These are phyloP conservation scores for Irena cyanogastra DNA, from an alignment of 2,113 vertebrate species.

Conservation along the genomic window DNA sequence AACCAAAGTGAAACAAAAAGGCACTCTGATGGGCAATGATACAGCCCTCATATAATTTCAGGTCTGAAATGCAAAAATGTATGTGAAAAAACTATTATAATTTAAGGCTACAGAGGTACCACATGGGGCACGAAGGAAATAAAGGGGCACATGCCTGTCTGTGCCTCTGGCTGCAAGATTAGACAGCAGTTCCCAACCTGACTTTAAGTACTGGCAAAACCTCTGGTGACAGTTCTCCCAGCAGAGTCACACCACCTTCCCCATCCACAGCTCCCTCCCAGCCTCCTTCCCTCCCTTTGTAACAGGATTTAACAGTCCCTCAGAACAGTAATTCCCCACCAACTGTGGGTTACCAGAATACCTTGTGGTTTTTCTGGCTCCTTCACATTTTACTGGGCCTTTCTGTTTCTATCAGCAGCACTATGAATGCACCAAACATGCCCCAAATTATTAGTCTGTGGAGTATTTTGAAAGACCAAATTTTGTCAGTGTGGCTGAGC, in stretches of 20 bases:
- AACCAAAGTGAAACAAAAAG: neutral
- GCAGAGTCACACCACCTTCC: neutral
- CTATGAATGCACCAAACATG: neutral
- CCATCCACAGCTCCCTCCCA: too few relatives aligned
- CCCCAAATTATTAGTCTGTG: neutral
- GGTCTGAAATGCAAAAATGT: neutral
- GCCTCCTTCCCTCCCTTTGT: neutral
- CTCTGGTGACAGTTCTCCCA: neutral
- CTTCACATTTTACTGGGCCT: neutral
- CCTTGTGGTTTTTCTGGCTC: neutral
- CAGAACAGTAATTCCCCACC: neutral
- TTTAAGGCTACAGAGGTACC: neutral
- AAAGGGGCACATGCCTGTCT: neutral
- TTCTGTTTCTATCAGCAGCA: neutral
- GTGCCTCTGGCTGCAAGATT: neutral
- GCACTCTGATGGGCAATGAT: neutral
- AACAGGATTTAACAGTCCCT: neutral
- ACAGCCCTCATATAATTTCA: neutral
- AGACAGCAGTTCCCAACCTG: neutral
- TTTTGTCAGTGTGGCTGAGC: neutral
- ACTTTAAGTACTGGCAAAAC: neutral
- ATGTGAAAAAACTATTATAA: neutral
- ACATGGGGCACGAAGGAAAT: neutral
- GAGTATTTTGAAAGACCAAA: neutral
- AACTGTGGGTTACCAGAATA: neutral